Evolutionary conservation across 1,140 invertebrate species (phyloP), one percentile per base, ranked within the genome.

Genomic region (Ericerus pela): DNA sequence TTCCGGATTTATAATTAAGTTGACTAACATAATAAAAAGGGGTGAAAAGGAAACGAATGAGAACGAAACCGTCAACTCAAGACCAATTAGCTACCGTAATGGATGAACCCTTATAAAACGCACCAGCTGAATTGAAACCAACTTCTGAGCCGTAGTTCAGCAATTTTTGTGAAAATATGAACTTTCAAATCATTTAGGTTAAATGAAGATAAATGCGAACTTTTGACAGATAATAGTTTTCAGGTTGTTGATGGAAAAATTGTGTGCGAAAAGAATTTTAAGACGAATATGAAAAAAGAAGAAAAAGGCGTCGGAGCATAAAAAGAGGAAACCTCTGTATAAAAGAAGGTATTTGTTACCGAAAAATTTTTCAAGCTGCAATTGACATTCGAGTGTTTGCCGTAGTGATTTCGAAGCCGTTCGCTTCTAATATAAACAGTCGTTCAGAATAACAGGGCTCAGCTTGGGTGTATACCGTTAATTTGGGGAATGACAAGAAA

Each of bases 321-420:
- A n/a, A n/a, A n/a, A n/a, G n/a, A n/a, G n/a, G n/a, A n/a, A n/a
- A n/a, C n/a, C n/a, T n/a, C n/a, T n/a, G n/a, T n/a, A n/a, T n/a
- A n/a, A n/a, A n/a, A n/a, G n/a, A 47, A 47, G 41, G 41, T 47
- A 47, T 47, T 47, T 47, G 41, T 47, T 47, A 47, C n/a, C n/a
- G n/a, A 24, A 24, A 47, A 47, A 47, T 47, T 47, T 47, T 5
- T 24, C 41, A 47, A 47, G 41, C 41, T 47, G 41, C 41, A 47
- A 47, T 47, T 47, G 41, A 47, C 41, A 47, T 24, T 47, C 41
- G 41, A 47, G 41, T 47, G 41, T 47, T 47, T 47, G 41, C 41
- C 16, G 10, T 24, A 22, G 41, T 47, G 26, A 47, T 47, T 47
- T 47, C 16, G 16, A 47, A 47, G 41, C n/a, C n/a, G n/a, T n/a